These are phyloP conservation scores for Trogon surrucura DNA, from an alignment of 2,113 vertebrate genomes.

Conservation along the genomic window DNA sequence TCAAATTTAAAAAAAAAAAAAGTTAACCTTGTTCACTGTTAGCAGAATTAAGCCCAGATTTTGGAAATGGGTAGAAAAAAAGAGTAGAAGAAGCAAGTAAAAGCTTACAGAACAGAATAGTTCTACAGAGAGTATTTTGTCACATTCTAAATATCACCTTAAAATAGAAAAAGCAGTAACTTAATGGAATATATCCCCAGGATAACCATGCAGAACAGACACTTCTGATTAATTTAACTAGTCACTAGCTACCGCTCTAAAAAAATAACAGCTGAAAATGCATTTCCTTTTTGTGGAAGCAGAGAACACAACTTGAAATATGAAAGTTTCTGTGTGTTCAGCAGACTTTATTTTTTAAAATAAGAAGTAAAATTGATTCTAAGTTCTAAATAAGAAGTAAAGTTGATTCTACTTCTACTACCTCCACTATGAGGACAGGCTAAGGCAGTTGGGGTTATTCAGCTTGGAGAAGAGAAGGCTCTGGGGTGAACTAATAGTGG, in stretches of 20 bases:
- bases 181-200: constrained; percentile 7
- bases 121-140: not conserved
- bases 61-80: not conserved
- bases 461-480: too few relatives aligned
- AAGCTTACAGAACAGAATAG: not conserved
- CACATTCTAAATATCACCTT: not conserved
- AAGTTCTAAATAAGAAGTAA: not conserved
- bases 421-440: too few relatives aligned
- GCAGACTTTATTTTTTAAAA: not conserved
- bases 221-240: constrained; percentile 28
- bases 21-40: not conserved
- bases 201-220: not conserved
- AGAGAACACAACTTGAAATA: constrained; percentile 1
- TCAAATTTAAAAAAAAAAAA: not conserved
- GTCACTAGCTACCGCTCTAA: not conserved
- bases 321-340: not conserved
- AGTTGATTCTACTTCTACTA: not conserved
- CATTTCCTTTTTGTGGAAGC: not conserved
- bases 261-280: constrained; percentile 46
- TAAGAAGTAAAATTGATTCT: not conserved
- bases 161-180: constrained; percentile 39
- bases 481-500: too few relatives aligned
- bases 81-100: not conserved
- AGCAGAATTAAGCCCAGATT: not conserved
- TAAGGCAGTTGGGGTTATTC: too few relatives aligned